phyloP scores from a whole-genome alignment of 2,888 invertebrate species.

The Cheiracanthium punctorium region DNA sequence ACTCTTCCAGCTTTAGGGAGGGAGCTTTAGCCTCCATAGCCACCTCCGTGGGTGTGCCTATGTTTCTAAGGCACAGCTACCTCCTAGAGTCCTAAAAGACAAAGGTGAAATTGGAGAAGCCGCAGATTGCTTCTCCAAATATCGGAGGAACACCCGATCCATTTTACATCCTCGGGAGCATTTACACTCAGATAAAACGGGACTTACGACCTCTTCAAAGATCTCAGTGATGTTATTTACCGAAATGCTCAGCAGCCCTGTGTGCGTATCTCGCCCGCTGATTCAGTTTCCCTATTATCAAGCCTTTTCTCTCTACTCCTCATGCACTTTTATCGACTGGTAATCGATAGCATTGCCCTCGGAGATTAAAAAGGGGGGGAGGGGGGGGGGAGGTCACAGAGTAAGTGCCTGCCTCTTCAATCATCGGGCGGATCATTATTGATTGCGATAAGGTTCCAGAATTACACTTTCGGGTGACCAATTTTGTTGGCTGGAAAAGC shows the following conservation, averaged over 20 bases:
- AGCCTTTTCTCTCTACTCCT: background rate
- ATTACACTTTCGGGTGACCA: background rate
- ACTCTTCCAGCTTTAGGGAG: no score
- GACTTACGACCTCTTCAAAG: no score
- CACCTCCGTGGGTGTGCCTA: no score
- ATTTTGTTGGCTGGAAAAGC: constrained; percentile 3
- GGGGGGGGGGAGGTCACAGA: background rate
- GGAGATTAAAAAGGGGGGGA: background rate
- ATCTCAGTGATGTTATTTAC: no score
- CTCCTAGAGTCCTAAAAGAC: no score
- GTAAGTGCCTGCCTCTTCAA: background rate
- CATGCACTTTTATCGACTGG: background rate
- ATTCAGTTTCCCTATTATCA: background rate
- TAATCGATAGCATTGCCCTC: background rate
- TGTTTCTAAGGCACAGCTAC: no score
- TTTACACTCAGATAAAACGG: no score
- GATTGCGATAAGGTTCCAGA: constrained; percentile 7
- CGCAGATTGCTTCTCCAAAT: no score
- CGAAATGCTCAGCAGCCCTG: background rate
- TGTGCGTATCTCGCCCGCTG: background rate
- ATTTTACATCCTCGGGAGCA: no score
- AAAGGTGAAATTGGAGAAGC: no score
- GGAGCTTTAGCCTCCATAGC: no score
- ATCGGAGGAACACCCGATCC: no score
- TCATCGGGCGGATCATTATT: background rate